phyloP scores from a whole-genome alignment of 2,113 vertebrate species.

The Pachyramphus minor region DNA sequence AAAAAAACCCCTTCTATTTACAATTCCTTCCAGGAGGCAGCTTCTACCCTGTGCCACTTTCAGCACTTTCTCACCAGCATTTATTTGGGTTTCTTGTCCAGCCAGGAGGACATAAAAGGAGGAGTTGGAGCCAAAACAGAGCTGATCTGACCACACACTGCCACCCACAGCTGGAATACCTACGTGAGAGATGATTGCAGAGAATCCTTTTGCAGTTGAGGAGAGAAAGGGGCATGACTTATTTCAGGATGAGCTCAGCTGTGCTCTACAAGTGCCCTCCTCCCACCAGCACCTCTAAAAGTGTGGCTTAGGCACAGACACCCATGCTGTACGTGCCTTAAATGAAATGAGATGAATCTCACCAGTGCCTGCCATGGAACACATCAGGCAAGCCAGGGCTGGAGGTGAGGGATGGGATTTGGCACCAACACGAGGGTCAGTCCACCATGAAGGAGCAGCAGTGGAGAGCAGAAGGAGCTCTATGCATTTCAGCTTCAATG shows the following conservation, averaged over 20 bases:
- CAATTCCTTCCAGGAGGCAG: not conserved
- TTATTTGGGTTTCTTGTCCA: not conserved
- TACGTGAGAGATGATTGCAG: not conserved
- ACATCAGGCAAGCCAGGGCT: not conserved
- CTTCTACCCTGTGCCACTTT: not conserved
- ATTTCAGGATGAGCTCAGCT: not conserved
- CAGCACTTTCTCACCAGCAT: not conserved
- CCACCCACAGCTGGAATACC: not conserved
- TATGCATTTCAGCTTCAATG: not conserved
- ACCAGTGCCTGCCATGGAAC: not conserved
- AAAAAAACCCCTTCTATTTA: not conserved
- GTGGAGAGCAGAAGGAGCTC: not conserved
- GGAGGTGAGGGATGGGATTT: not conserved
- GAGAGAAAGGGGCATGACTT: not conserved
- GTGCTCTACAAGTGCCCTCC: not conserved
- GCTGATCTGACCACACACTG: not conserved
- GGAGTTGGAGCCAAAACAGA: not conserved
- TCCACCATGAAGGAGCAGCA: not conserved
- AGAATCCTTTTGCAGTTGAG: not conserved
- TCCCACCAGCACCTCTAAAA: not conserved
- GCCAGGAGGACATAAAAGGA: not conserved
- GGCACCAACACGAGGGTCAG: not conserved
- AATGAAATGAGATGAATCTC: not conserved
- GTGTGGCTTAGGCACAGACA: not conserved
- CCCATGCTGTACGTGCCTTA: accelerated